Base-by-base conservation (phyloP, 2,888 invertebrate species). In the Limnephilus rhombicus region DNA sequence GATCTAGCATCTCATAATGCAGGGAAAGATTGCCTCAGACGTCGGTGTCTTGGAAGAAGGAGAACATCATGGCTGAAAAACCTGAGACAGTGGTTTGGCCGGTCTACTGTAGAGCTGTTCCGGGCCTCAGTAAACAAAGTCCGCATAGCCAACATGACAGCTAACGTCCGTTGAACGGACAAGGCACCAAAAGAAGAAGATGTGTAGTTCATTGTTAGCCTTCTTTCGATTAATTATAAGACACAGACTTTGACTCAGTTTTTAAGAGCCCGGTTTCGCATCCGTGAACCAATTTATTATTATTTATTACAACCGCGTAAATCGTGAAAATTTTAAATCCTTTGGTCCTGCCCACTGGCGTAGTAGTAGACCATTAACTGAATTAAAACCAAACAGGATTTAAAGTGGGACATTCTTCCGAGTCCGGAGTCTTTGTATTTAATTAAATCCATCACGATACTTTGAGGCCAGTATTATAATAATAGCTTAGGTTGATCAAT, bases 361-460 rank as follows among this genome's bases (percentile, higher is more conserved):
- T 68, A n/a, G 68, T 68, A n/a, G 68, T n/a, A 24, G 24, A 68
- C n/a, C 0, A n/a, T 24, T 68, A 68, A 68, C 45, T n/a, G 68
- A 68, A 68, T 24, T 68, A 68, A 68, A 68, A n/a, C 24, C 68
- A 83, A 83, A 83, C 83, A 83, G 83, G 83, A 83, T 83, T 37
- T 83, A n/a, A 83, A 83, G 37, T 83, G 37, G 83, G 83, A 83
- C 83, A 83, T 37, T 83, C 83, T 41, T 24, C 83, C 11, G 37
- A 41, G 83, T 83, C 83, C 83, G 83, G 83, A 83, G 83, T 83
- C 83, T 37, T 37, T 83, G 83, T 24, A 37, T 83, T 83, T 83
- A 83, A 83, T 83, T 83, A 37, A 83, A 83, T 83, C 83, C 41
- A 83, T 41, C 15, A 34, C 41, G 83, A 83, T 83, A 83, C 34